A percentile compares a stretch with the other conserved stretches of the same genome.
phyloP scores from a whole-genome alignment of 2,113 vertebrate genomes.

The Sialia sialis region DNA sequence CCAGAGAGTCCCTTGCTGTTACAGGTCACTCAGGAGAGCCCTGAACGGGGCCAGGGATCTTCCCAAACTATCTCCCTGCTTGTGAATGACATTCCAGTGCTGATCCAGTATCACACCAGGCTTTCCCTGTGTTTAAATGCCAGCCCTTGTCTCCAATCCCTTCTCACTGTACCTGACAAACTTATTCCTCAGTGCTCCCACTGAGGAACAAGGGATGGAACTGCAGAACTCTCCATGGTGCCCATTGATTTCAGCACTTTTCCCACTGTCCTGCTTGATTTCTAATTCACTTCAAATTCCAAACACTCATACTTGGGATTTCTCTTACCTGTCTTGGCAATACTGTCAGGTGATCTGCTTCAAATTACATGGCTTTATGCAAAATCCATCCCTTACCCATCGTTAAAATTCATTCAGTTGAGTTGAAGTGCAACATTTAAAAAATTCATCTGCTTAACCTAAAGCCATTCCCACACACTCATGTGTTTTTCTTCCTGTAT shows the following conservation, averaged over 20 bases:
- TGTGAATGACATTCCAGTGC: not conserved
- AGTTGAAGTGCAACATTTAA: not conserved
- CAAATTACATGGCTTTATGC: rapidly evolving
- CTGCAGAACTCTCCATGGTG: not conserved
- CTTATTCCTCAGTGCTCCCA: not conserved
- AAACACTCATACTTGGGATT: not conserved
- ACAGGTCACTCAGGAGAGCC: not conserved
- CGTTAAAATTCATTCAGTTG: not conserved
- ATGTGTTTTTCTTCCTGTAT: not conserved
- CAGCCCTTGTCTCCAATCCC: not conserved
- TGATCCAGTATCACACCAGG: not conserved
- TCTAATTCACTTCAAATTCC: not conserved
- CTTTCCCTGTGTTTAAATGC: not conserved
- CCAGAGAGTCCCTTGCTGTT: not conserved
- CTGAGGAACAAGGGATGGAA: not conserved
- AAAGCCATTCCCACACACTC: not conserved
- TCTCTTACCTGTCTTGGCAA: not conserved
- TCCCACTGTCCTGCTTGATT: not conserved
- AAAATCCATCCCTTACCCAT: not conserved
- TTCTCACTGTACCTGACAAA: not conserved
- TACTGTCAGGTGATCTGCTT: not conserved
- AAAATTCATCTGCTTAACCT: not conserved
- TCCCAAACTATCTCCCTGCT: not conserved
- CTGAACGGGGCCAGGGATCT: not conserved
- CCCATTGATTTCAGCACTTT: rapidly evolving